A percentile compares a stretch with the other conserved stretches of the same genome.
Conservation (phyloP, 92 coral and sea anemone genomes). For the Epizoanthus scotinus region DNA sequence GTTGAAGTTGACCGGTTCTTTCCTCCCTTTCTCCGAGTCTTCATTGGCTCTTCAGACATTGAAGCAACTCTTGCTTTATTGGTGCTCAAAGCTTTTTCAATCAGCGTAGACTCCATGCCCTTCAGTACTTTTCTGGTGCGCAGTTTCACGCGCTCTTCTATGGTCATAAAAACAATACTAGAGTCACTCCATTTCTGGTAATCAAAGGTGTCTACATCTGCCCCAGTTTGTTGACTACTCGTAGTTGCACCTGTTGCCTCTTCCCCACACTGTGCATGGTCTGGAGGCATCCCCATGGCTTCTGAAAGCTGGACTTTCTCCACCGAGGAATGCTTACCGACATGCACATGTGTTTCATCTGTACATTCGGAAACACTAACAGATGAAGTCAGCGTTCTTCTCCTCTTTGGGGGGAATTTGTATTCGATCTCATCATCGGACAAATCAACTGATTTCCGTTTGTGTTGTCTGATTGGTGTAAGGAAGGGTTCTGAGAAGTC, state of each 20-base stretch:
- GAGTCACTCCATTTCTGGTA: conserved; percentile 14
- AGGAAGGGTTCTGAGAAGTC: conserved; percentile 10
- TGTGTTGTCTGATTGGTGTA: conserved; percentile 32
- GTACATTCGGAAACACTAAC: conserved; percentile 6
- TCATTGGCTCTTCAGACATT: neutral
- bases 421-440: conserved; percentile 17
- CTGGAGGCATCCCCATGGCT: neutral
- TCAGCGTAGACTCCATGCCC: neutral
- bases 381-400: conserved; percentile 20
- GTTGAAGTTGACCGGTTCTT: neutral
- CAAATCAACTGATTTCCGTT: conserved; percentile 24
- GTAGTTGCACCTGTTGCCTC: neutral
- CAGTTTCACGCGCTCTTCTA: conserved; percentile 35
- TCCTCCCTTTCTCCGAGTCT: neutral
- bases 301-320: neutral
- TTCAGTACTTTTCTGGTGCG: conserved; percentile 7
- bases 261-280: neutral
- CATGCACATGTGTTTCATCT: neutral
- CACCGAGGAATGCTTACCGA: neutral
- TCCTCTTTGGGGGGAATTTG: conserved; percentile 23
- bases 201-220: conserved; percentile 13
- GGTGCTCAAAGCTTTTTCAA: neutral
- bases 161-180: neutral
- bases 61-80: neutral
- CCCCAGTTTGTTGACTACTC: neutral